Conservation (phyloP, 2,888 invertebrate genomes). For the Asteroscopus sphinx region DNA sequence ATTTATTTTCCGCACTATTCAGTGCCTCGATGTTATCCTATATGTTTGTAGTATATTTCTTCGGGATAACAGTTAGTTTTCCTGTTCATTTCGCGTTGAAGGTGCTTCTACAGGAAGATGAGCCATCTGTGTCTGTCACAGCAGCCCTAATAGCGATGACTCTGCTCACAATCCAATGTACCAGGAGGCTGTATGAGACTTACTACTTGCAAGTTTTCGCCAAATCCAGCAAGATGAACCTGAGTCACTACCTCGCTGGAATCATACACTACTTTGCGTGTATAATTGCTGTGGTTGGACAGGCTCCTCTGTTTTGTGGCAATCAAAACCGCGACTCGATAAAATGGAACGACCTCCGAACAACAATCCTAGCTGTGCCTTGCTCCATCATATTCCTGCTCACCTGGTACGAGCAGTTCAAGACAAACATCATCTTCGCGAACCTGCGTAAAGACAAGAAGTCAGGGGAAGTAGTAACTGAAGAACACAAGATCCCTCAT, state of each 20-base stretch:
- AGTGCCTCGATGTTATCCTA: slow-evolving; percentile 86
- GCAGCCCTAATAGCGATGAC: slow-evolving; percentile 90
- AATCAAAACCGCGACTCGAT: slow-evolving; percentile 67
- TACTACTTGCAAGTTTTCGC: slow-evolving; percentile 95
- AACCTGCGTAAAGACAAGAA: slow-evolving; percentile 93
- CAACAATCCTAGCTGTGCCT: slow-evolving; percentile 75
- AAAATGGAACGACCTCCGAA: slow-evolving; percentile 75
- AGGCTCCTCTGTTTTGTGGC: slow-evolving; percentile 92
- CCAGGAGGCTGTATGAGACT: slow-evolving; percentile 95
- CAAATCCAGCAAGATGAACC: slow-evolving; percentile 93
- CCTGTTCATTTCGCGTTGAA: slow-evolving; percentile 85
- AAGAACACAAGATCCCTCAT: slow-evolving; percentile 93
- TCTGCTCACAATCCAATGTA: slow-evolving; percentile 92
- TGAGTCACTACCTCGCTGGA: slow-evolving; percentile 94
- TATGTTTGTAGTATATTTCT: slow-evolving; percentile 85
- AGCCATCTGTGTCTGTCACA: slow-evolving; percentile 88
- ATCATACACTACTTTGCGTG: slow-evolving; percentile 94
- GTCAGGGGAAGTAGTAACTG: slow-evolving; percentile 92
- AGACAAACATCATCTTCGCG: slow-evolving; percentile 93
- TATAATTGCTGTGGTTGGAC: slow-evolving; percentile 91
- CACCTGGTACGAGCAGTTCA: slow-evolving; percentile 94
- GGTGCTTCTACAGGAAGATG: slow-evolving; percentile 78
- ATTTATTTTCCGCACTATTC: slow-evolving; percentile 91
- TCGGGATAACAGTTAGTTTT: slow-evolving; percentile 82
- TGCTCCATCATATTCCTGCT: slow-evolving; percentile 91